Base-by-base conservation (phyloP, 2,888 invertebrate species). In the Malthinus seriepunctatus region DNA sequence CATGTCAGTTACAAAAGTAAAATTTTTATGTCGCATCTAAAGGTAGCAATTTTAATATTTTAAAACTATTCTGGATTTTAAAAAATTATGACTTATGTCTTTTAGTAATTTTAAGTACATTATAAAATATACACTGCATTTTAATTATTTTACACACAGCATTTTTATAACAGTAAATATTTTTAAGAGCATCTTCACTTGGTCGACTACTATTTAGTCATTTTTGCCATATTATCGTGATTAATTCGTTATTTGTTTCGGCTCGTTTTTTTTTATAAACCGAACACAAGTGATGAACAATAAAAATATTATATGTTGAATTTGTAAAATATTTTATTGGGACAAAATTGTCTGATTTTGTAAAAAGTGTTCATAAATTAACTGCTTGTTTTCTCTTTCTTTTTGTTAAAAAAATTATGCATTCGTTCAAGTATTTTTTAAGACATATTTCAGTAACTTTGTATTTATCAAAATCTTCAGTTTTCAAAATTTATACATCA, bases 241-340 rank as follows among this genome's bases (percentile, higher is more conserved):
- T 57, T 39, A 39, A 32, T 38, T 46, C 46, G 53, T 53, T 45
- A 45, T 57, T 51, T 46, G 61, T 61, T 42, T 64, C 63, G 61
- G 66, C 64, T 63, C 53, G 56, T 54, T 54, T 64, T 64, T 58
- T 63, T 63, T 56, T 58, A 54, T 63, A 65, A 64, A 64, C 62
- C 57, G 63, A 58, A 59, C 62, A 59, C 23, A 46, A 42, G 46
- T 60, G 63, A 54, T 60, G 59, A 23, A 23, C 23, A 23, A 23
- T 23, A 23, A 23, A 23, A 48, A 31, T 51, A 11, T 31, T 47
- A 35, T 48, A 47, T 53, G 58, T 58, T 58, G 15, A 56, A 50
- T 33, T 33, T 51, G 35, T 55, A 35, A 56, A 47, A 51, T 46
- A 53, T 55, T 55, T 49, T 55, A 55, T 55, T 42, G 32, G 9